Conservation (phyloP, 2,113 vertebrate genomes). For the Pogonocichla stellata region DNA sequence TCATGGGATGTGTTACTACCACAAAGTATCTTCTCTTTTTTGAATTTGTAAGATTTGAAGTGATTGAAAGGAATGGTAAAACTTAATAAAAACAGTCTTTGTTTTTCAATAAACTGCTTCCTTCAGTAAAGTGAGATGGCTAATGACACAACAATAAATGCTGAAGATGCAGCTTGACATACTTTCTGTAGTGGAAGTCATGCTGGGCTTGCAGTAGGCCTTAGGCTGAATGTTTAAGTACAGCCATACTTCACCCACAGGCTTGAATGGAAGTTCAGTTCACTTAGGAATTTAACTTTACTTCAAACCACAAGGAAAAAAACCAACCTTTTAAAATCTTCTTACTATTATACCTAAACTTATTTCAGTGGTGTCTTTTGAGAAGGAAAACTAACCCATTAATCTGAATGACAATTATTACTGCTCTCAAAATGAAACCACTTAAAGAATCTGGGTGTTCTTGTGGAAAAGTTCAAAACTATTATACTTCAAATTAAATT, state of each 20-base stretch:
- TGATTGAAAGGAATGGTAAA: background rate
- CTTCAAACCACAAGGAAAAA: background rate
- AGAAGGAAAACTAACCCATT: conserved; percentile 35
- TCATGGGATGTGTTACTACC: background rate
- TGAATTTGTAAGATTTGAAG: background rate
- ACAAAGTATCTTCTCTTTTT: background rate
- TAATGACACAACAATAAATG: background rate
- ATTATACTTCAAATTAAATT: conserved; percentile 46
- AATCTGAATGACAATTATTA: conserved; percentile 47
- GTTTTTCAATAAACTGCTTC: background rate
- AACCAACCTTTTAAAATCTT: background rate
- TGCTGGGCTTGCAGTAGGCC: background rate
- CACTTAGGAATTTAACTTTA: background rate
- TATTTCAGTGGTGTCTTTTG: conserved; percentile 25
- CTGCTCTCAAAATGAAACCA: conserved; percentile 35
- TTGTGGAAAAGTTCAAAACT: conserved; percentile 47
- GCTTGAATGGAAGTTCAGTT: background rate
- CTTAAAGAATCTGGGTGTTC: conserved; percentile 19
- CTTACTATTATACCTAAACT: background rate
- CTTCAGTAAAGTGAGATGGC: background rate
- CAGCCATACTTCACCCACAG: background rate
- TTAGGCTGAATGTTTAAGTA: background rate
- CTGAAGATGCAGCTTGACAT: background rate
- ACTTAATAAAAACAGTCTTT: background rate
- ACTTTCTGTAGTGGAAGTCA: background rate